phyloP scores from a whole-genome alignment of 2,888 invertebrate genomes.

The Pemphredon lugubris region DNA sequence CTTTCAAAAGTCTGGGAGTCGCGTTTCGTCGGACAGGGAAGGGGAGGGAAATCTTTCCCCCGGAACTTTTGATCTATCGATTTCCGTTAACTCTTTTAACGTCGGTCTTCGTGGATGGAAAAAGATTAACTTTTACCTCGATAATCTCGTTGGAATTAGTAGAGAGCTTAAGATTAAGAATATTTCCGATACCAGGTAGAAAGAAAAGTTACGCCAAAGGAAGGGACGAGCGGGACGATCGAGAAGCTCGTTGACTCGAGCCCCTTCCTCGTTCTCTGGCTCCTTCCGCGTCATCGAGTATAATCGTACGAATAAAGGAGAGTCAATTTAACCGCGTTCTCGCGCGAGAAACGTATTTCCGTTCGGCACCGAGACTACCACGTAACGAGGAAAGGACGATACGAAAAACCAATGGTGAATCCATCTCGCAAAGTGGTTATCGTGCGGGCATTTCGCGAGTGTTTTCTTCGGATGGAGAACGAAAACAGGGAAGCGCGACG shows the following conservation, averaged over 20 bases:
- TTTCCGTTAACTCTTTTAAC: too few species aligned
- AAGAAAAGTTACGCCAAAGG: background rate
- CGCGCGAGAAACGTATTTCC: background rate
- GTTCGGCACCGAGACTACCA: too few species aligned
- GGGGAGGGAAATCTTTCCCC: too few species aligned
- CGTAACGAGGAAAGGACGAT: background rate
- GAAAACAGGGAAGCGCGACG: slow-evolving; percentile 19
- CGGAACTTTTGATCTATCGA: too few species aligned
- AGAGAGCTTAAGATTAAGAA: background rate
- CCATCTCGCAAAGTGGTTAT: slow-evolving; percentile 40
- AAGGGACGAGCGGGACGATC: background rate
- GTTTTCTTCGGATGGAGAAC: slow-evolving; percentile 50
- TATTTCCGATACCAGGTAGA: background rate
- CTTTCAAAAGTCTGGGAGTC: too few species aligned
- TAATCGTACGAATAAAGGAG: background rate
- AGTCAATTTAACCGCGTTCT: slow-evolving; percentile 10
- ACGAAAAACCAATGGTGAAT: background rate
- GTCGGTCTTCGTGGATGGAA: too few species aligned
- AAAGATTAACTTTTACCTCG: too few species aligned
- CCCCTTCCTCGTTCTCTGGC: background rate
- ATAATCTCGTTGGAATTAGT: background rate
- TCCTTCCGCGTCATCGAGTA: slow-evolving; percentile 6
- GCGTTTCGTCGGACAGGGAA: too few species aligned
- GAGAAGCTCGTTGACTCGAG: too few species aligned
- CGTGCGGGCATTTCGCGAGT: slow-evolving; percentile 62